Evolutionary conservation across 2,797 vertebrate species (phyloP), one percentile per base, ranked within the genome.

Genomic region (Gastrophryne carolinensis): DNA sequence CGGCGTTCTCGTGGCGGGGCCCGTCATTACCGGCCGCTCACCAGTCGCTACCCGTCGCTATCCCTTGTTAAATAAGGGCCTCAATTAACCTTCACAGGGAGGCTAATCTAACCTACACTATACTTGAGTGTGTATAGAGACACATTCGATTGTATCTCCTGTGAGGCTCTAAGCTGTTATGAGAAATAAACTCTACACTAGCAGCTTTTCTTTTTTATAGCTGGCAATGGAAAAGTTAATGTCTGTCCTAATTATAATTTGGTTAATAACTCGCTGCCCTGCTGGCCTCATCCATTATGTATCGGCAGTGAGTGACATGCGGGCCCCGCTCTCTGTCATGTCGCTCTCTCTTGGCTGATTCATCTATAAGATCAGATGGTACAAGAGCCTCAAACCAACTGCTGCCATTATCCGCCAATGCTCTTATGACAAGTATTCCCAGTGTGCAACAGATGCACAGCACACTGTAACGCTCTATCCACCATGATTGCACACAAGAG

Each of bases 291-390:
- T 62, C 21, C 27, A 13, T 52, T 62, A 27, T 53, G 52, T 21
- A 52, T 23, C 32, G 52, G 69, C 32, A 49, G 11, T 26, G 41
- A 60, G 5, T 37, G 57, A 72, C 56, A 41, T 15, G 30, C 29
- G 39, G 57, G 23, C 44, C 32, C 17, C 11, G n/a, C 6, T 27
- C 19, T 11, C 12, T 56, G 24, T 26, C 44, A n/a, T 3, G 9
- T 17, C 30, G 9, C 41, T n/a, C 41, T 32, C 17, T 49, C 41
- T 54, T 66, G 30, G 63, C 30, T 53, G 32, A 7, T 0, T 13
- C 15, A 29, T 15, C 8, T 5, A 47, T 39, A 57, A 9, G 54
- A 58, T 66, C 72, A 74, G 72, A 66, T 74, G 72, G 61, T 24
- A 21, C 3, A 17, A 34, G 27, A 56, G 32, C 30, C 17, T 19